Conservation (phyloP, 2,113 vertebrate genomes). For the Albula goreensis region DNA sequence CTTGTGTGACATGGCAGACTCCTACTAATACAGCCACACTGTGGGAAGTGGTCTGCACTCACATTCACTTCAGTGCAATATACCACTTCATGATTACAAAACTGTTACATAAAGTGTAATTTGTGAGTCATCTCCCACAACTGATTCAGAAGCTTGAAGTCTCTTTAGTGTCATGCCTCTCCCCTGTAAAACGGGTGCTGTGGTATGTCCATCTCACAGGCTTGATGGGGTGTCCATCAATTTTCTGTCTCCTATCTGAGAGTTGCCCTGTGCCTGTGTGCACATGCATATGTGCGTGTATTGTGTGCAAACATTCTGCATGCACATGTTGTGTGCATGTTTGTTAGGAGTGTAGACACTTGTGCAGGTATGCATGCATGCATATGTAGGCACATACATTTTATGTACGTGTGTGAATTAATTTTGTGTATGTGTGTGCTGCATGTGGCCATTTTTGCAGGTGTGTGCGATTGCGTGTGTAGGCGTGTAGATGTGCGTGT, state of each 20-base stretch:
- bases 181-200: background rate
- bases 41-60: background rate
- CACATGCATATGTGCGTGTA: background rate
- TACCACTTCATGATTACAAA: background rate
- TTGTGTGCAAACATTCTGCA: too few relatives aligned
- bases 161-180: background rate
- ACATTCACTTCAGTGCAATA: background rate
- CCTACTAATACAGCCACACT: background rate
- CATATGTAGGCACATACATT: background rate
- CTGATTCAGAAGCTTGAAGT: constrained; percentile 7
- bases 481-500: background rate
- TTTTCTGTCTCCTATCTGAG: background rate
- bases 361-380: too few relatives aligned
- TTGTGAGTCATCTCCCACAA: constrained; percentile 22
- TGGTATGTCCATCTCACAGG: background rate
- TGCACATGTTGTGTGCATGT: too few relatives aligned
- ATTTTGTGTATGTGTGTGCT: background rate
- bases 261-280: background rate
- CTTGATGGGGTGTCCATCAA: background rate
- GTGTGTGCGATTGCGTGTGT: background rate
- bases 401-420: background rate
- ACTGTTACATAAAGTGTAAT: background rate
- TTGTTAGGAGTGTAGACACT: too few relatives aligned
- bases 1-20: background rate
- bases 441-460: background rate